Evolutionary conservation across 2,888 invertebrate genomes (phyloP), one percentile per base, ranked within the genome.

Genomic region (Eupithecia insigniata): DNA sequence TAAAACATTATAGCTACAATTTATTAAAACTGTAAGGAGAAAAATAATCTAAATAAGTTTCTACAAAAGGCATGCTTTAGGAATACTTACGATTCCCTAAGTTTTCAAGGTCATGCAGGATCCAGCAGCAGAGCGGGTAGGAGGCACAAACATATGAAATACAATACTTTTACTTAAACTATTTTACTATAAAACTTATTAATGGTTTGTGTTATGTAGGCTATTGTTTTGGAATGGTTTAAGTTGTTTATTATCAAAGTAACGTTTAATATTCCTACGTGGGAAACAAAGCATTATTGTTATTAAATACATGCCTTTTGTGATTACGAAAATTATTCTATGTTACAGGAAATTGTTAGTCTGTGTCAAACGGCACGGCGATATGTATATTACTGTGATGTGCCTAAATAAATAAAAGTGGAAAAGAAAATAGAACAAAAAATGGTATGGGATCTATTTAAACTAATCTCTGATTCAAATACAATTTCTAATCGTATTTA

Each of bases 1-100:
- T 80, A 62, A 78, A 79, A 78, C 64, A 74, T 71, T 76, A 66
- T 78, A 75, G 55, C 70, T 72, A 78, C 61, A 58, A 18, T 71
- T 64, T 60, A 71, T 61, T 28, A 67, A 73, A 75, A 78, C 71
- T 74, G 67, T 70, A 7, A 26, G 39, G n/a, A 39, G 36, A 34
- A n/a, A 62, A 10, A 62, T 0, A 30, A 32, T 62, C 64, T 36
- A 39, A 64, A 26, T 22, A 26, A 64, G n/a, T n/a, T 36, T 36
- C 64, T 64, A 64, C 64, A 36, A 39, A 64, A 39, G 64, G 70
- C 89, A 87, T 89, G 89, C 89, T 73, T 62, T 58, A 80, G 80
- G 82, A 84, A 87, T 94, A 94, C 93, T 94, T 91, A 93, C 93
- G 86, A 93, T 92, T 83, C 93, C 93, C 93, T 94, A 93, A 87